Base-by-base conservation (phyloP, 2,113 vertebrate species). In the Thalassarche chlororhynchos region DNA sequence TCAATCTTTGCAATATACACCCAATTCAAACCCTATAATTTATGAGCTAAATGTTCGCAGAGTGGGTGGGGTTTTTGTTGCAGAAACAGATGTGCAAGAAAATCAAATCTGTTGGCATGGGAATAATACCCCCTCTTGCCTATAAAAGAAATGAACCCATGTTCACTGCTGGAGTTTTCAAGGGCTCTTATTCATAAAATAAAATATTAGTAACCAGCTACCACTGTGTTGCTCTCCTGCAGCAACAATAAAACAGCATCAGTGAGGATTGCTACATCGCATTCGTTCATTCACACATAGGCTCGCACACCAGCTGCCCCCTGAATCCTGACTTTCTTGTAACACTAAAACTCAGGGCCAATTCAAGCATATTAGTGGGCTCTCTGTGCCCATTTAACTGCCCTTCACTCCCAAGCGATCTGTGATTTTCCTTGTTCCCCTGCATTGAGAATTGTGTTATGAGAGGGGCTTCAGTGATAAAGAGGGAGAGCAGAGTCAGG, bases 71-170 rank as follows among this genome's bases (percentile, higher is more conserved):
- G 77, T 76, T 94, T 96, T 92, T 60, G 66, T 93, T 97, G 91
- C 72, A 98, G 96, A 97, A 98, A 98, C 96, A 98, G 97, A 98
- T 98, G 97, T 97, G 95, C 87, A 93, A 97, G 96, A 98, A 97
- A 96, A 94, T 94, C 80, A 51, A 94, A 97, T 98, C 95, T 97
- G 93, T 96, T 98, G 93, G 93, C 88, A 97, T 94, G 94, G 89
- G 88, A 98, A 90, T 98, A 97, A 97, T 94, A 98, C 85, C 58
- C 66, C 83, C 76, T 97, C 94, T 96, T 96, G 92, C 85, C 96
- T 91, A 89, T 95, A 97, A 94, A 96, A 97, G 93, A 98, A 98
- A 97, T 95, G 89, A 98, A 96, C 80, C 91, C 83, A 89, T 88
- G 94, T 96, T 97, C 94, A 91, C 84, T 94, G 89, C 89, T 97